Evolutionary conservation across 64 coral and sea anemone species (phyloP), one percentile per base, ranked within the genome.

Genomic region (Dendrophyllia cribrosa): DNA sequence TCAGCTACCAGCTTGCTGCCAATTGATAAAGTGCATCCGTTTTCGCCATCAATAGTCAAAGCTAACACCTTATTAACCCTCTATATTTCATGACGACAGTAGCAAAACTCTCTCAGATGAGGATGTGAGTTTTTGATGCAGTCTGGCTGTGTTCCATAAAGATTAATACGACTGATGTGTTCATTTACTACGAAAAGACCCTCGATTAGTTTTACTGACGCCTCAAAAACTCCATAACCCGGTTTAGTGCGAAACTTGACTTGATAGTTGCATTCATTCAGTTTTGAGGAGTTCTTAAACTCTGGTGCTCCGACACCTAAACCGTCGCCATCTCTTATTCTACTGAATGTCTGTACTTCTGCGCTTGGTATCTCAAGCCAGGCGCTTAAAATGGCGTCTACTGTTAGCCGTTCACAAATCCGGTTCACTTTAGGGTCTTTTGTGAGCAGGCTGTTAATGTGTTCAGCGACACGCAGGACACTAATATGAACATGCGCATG

Each of bases 131-230:
- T 52, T 26, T 81, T 94, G 49, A 97, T 77, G 25, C 95, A 97
- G 21, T 97, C 75, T 3, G 95, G 83, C 59, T 97, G 92, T 45
- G 95, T 87, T 12, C 95, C 95, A 34, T 97, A 97, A 15, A 92
- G 72, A 75, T 97, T 97, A 0, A 97, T 93, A 17, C 95, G 87
- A 45, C 95, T 97, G n/a, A 97, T 96, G 47, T 94, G 92, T 17
- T 76, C 82, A 19, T 68, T 67, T 14, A 94, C 75, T 3, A 78
- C 69, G 58, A 97, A 94, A 26, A 58, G 85, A 64, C 89, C 95
- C 6, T 87, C 69, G 1, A 83, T 55, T 25, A 97, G 61, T 55
- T 88, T 90, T 21, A 97, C 82, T 67, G 88, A 93, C 14, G 92
- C 59, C 76, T 97, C 95, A 80, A 91, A 97, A 20, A 91, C 19